Base-by-base conservation (phyloP, 2,113 vertebrate genomes). In the Mus spicilegus region DNA sequence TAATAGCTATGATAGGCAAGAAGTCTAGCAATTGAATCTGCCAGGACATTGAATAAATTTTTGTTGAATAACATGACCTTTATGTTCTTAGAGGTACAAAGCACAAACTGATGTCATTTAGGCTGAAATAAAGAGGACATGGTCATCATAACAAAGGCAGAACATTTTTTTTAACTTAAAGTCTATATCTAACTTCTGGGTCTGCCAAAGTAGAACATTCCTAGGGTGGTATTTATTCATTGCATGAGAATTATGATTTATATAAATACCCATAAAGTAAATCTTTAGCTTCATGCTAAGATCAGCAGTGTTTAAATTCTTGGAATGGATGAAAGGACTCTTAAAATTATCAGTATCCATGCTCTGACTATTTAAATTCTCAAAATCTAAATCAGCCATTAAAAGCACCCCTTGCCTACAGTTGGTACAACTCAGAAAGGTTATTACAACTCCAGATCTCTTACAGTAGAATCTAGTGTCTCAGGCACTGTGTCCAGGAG, bases 221-320 rank as follows among this genome's bases (percentile, higher is more conserved):
- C 69, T 78, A 6, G 42, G 33, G 75, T 30, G 26, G 11, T 51
- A 89, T 90, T 91, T 17, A 82, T 4, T 91, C 19, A 87, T 28
- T 13, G n/a, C n/a, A n/a, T 65, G 51, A 33, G 90, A 42, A 92
- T 81, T 87, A 42, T 82, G 61, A 86, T 82, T 95, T 91, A 28
- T 26, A 16, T 65, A 75, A 39, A 82, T 56, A 86, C 70, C 73
- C 70, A 51, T 39, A 54, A 92, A 93, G 65, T 80, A 85, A 91
- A 92, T 87, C n/a, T 85, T 94, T 76, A 80, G 36, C 10, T 19
- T 87, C 9, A 6, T 36, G 87, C 56, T 90, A 58, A 63, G 56
- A 70, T 76, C n/a, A 89, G 90, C n/a, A 88, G 19, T 33, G 51
- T 81, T 58, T 61, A 26, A 81, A 54, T 91, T 14, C 63, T 51